phyloP scores from a whole-genome alignment of 2,888 invertebrate genomes.

The Noctua pronuba region DNA sequence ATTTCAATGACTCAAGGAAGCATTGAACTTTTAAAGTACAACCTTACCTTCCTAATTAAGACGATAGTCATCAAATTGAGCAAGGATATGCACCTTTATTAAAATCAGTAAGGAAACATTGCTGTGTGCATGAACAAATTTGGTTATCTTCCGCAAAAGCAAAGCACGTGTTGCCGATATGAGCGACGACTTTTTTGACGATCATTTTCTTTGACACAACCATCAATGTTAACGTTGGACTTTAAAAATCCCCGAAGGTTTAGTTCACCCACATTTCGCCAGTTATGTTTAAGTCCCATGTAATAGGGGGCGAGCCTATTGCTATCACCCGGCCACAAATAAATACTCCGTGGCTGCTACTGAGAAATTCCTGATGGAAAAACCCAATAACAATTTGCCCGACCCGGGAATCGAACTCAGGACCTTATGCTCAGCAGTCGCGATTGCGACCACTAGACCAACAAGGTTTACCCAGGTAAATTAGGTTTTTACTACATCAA shows the following conservation, averaged over 20 bases:
- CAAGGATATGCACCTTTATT: conserved; percentile 29
- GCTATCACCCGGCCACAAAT: no score
- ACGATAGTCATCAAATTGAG: conserved; percentile 18
- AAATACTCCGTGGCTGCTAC: no score
- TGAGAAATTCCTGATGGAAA: no score
- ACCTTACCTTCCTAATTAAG: conserved; percentile 20
- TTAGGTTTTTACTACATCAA: neutral
- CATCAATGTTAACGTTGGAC: neutral
- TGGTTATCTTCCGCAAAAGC: conserved; percentile 25
- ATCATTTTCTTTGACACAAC: conserved; percentile 28
- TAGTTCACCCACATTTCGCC: no score
- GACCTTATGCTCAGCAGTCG: no score
- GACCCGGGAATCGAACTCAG: no score
- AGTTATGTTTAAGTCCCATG: no score
- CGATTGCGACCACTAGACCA: no score
- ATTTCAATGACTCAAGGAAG: neutral
- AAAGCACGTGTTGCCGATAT: conserved; percentile 43
- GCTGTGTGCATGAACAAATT: conserved; percentile 18
- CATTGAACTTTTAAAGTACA: conserved; percentile 2
- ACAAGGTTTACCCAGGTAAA: no score
- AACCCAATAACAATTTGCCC: no score
- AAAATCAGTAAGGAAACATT: conserved; percentile 31
- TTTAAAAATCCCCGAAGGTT: no score
- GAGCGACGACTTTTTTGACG: conserved; percentile 24
- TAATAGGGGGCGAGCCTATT: no score